Base-by-base conservation (phyloP, 2,113 vertebrate species). In the Labeo catla region DNA sequence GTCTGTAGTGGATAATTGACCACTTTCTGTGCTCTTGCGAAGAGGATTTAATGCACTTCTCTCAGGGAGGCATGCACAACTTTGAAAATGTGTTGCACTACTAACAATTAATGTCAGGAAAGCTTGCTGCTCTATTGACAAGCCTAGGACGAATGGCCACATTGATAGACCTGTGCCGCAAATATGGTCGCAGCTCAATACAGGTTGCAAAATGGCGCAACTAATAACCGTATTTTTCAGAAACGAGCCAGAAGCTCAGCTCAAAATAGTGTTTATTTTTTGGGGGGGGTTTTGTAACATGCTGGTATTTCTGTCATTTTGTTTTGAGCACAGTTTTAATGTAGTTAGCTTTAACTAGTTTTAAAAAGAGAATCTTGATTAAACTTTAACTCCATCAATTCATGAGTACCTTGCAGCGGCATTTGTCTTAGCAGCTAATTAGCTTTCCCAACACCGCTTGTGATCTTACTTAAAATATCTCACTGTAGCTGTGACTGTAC, bases 1-100 rank as follows among this genome's bases (percentile, higher is more conserved):
- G 83, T 86, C 86, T 85, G 70, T 36, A 84, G 82, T 85, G 77
- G 72, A 82, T 89, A 85, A 89, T 87, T 87, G 76, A 84, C 73
- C 88, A 87, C 78, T 87, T 86, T 88, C 36, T 77, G 61, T 52
- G 54, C 36, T 83, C 72, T 52, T 59, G 70, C 36, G 36, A 63
- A 49, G 74, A 21, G 50, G 80, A 73, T 79, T 73, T 73, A 59
- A 59, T 61, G 73, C 57, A 79, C 23, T 59, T 47, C 63, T 80
- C 28, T 59, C 8, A 70, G 6, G 36, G 59, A 78, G 49, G 50
- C 57, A 84, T 65, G 19, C 65, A 59, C 70, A 87, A 74, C 82
- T 81, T 84, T 80, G 1, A 70, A 43, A 70, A 65, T 85, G 59
- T 65, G 59, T 81, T 81, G 78, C 59, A 28, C 77, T 45, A 45